These are phyloP conservation scores for Globodera rostochiensis DNA, from an alignment of 1,140 invertebrate species.

Conservation along the genomic window DNA sequence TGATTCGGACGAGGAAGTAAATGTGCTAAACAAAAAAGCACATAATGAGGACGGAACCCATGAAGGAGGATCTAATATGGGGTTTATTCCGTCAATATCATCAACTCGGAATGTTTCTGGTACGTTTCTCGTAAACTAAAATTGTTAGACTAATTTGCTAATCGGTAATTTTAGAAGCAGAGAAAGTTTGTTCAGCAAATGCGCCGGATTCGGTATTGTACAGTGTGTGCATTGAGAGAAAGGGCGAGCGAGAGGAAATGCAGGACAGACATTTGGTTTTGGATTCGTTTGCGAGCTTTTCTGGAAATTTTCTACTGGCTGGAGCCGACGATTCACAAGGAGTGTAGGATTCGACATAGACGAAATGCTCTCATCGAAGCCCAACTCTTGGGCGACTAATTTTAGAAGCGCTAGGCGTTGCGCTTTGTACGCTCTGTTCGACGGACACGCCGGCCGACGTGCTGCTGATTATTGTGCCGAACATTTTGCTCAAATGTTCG, in stretches of 20 bases:
- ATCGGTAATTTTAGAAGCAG: background rate
- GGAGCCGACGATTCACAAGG: constrained; percentile 12
- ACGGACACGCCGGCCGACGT: constrained; percentile 68
- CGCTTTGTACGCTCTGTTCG: constrained; percentile 68
- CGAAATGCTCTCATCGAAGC: background rate
- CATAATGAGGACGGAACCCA: background rate
- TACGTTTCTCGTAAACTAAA: background rate
- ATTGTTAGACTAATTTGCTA: background rate
- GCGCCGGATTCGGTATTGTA: constrained; percentile 7
- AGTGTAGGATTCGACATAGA: constrained; percentile 25
- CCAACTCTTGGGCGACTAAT: constrained; percentile 35
- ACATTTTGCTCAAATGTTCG: constrained; percentile 61
- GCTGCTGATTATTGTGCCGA: constrained; percentile 68
- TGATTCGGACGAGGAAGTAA: constrained; percentile 20
- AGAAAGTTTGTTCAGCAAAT: background rate
- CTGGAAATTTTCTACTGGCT: constrained; percentile 12
- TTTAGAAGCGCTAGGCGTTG: constrained; percentile 62
- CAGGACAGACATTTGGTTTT: constrained; percentile 60
- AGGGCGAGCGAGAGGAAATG: constrained; percentile 70
- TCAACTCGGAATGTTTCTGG: background rate
- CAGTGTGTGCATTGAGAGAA: constrained; percentile 24
- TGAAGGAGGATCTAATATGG: background rate
- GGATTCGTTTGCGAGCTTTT: constrained; percentile 58
- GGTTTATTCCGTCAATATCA: background rate
- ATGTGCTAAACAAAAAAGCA: background rate